These are phyloP conservation scores for Siniperca scherzeri DNA, from an alignment of 2,797 vertebrate species.

Conservation along the genomic window DNA sequence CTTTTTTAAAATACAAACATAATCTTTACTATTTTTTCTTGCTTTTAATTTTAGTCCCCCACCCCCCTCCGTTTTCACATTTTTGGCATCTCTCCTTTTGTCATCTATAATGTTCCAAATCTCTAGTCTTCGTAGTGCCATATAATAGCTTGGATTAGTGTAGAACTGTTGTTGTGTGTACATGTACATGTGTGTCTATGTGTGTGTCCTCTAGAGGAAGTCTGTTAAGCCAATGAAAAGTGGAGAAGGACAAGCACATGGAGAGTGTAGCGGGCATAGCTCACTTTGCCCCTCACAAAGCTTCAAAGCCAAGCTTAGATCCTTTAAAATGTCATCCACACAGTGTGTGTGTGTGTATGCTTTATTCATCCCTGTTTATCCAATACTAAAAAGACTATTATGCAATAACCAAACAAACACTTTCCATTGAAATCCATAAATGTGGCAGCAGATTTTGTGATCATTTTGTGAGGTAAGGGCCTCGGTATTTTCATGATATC, in stretches of 20 bases:
- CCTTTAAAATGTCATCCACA: conserved; percentile 10
- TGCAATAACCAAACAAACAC: conserved; percentile 26
- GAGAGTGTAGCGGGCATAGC: conserved; percentile 27
- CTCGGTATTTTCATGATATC: not conserved
- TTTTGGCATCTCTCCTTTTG: not conserved
- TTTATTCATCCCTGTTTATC: conserved; percentile 26
- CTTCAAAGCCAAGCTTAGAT: conserved; percentile 54
- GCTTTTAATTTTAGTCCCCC: not conserved
- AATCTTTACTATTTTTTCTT: not conserved
- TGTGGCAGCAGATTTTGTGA: conserved; percentile 44
- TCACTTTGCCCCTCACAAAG: conserved; percentile 17
- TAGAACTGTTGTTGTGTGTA: conserved; percentile 16
- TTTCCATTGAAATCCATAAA: conserved; percentile 43
- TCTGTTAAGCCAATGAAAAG: conserved; percentile 55
- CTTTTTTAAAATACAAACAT: not conserved
- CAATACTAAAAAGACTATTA: not conserved
- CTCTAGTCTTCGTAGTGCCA: not conserved
- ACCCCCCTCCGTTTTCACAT: not conserved
- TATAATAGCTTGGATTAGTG: conserved; percentile 30
- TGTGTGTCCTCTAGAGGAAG: conserved; percentile 53
- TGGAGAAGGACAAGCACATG: conserved; percentile 53
- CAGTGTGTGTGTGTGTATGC: conserved; percentile 7
- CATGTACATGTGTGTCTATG: not conserved
- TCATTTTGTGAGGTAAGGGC: conserved; percentile 41
- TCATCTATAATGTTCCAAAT: not conserved